Evolutionary conservation across 2,888 invertebrate genomes (phyloP).

Genomic region (Aspidapion aeneum): DNA sequence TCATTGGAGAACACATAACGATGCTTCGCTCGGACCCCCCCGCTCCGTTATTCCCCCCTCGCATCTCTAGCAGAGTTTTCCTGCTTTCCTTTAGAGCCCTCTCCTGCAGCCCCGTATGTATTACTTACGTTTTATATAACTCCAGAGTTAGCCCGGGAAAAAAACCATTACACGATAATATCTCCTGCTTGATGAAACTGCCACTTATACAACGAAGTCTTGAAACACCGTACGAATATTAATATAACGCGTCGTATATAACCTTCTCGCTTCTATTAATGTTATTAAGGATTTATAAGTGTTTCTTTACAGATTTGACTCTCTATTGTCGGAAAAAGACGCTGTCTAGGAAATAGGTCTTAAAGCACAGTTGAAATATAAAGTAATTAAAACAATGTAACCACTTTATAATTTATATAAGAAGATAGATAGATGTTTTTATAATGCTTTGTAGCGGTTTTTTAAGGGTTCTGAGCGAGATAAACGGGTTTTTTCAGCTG

Average conservation of each 20-base stretch:
- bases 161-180: neutral
- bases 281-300: too few species aligned
- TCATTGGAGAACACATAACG: conserved; percentile 41
- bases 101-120: neutral
- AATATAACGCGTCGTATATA: too few species aligned
- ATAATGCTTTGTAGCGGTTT: too few species aligned
- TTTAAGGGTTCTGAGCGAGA: neutral
- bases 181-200: neutral
- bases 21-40: conserved; percentile 13
- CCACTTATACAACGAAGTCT: neutral
- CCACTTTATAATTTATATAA: too few species aligned
- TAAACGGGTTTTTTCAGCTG: conserved; percentile 10
- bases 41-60: neutral
- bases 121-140: neutral
- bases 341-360: neutral
- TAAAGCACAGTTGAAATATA: too few species aligned
- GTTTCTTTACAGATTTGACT: too few species aligned
- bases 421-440: too few species aligned
- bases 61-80: too few species aligned
- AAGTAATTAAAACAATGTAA: too few species aligned
- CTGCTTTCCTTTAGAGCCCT: too few species aligned
- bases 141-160: neutral
- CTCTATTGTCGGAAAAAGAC: neutral
- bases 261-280: too few species aligned
- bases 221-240: neutral